A percentile compares a stretch with the other conserved stretches of the same genome.
These are phyloP conservation scores for Pinna nobilis DNA, from an alignment of 1,140 invertebrate species.

Conservation along the genomic window DNA sequence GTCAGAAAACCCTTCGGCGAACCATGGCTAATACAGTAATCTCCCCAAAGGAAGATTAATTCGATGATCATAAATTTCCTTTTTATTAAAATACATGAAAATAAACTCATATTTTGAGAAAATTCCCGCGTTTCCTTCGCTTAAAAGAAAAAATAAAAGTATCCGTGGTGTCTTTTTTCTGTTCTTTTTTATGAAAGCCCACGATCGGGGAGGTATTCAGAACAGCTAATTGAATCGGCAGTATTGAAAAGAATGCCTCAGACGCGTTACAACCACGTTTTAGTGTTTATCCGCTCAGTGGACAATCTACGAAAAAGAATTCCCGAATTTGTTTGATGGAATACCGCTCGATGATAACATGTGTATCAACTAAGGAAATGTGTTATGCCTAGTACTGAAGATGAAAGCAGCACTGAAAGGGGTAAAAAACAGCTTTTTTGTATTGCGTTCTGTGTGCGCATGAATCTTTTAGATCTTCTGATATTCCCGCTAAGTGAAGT, in stretches of 20 bases:
- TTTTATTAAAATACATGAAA: too few species aligned
- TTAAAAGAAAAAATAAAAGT: slow-evolving; percentile 28
- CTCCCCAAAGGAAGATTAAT: slow-evolving; percentile 34
- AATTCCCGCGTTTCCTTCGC: background rate
- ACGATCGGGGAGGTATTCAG: slow-evolving; percentile 27
- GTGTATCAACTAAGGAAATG: slow-evolving; percentile 39
- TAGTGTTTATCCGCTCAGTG: slow-evolving; percentile 65
- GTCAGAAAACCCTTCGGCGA: slow-evolving; percentile 62
- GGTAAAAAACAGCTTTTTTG: background rate
- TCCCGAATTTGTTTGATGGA: slow-evolving; percentile 57
- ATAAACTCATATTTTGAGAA: background rate
- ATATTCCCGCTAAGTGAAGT: slow-evolving; percentile 74
- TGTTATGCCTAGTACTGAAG: slow-evolving; percentile 19
- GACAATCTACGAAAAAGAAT: slow-evolving; percentile 66
- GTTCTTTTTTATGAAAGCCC: too few species aligned
- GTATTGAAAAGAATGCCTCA: slow-evolving; percentile 71
- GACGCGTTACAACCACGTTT: slow-evolving; percentile 66
- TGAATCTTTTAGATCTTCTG: slow-evolving; percentile 64
- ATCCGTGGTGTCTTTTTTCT: background rate
- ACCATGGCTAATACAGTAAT: slow-evolving; percentile 53
- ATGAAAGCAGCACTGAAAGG: slow-evolving; percentile 8
- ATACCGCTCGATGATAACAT: slow-evolving; percentile 50
- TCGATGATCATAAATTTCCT: too few species aligned
- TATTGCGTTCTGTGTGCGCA: slow-evolving; percentile 52
- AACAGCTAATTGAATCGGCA: slow-evolving; percentile 69